These are phyloP conservation scores for Glyptemys insculpta DNA, from an alignment of 2,797 vertebrate species.

Conservation along the genomic window DNA sequence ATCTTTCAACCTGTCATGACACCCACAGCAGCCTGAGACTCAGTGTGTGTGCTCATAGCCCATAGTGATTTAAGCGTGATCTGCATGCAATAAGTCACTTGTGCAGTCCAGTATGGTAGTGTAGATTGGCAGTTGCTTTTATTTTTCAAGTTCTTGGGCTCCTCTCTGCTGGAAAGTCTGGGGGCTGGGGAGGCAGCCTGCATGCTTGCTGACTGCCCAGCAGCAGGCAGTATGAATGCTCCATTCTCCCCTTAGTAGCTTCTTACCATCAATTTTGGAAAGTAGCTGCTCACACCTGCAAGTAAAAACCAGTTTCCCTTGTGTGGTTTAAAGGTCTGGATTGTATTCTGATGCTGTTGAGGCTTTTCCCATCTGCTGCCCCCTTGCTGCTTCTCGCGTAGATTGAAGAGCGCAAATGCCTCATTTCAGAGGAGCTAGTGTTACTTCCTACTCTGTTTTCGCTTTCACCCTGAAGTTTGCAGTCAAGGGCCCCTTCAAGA, in stretches of 20 bases:
- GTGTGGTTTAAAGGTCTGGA: neutral
- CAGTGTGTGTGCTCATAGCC: neutral
- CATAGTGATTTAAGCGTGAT: neutral
- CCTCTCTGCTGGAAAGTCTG: neutral
- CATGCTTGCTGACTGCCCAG: neutral
- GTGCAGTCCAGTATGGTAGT: neutral
- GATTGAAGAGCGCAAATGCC: neutral
- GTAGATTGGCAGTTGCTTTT: neutral
- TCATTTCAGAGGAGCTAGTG: neutral
- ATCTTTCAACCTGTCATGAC: neutral
- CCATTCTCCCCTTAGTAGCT: neutral
- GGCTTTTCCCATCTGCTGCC: neutral
- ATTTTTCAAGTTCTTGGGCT: neutral
- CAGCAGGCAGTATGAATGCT: neutral
- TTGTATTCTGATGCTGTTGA: neutral
- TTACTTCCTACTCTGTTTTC: neutral
- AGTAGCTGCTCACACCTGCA: neutral
- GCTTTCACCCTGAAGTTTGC: conserved; percentile 6
- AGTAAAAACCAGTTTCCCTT: neutral
- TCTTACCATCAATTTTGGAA: neutral
- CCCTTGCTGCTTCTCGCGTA: neutral
- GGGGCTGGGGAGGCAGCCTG: neutral
- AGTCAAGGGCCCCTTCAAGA: conserved; percentile 6
- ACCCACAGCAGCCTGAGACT: neutral
- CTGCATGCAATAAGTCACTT: neutral